Base-by-base conservation (phyloP, 1,140 invertebrate species). In the Nephila pilipes region DNA sequence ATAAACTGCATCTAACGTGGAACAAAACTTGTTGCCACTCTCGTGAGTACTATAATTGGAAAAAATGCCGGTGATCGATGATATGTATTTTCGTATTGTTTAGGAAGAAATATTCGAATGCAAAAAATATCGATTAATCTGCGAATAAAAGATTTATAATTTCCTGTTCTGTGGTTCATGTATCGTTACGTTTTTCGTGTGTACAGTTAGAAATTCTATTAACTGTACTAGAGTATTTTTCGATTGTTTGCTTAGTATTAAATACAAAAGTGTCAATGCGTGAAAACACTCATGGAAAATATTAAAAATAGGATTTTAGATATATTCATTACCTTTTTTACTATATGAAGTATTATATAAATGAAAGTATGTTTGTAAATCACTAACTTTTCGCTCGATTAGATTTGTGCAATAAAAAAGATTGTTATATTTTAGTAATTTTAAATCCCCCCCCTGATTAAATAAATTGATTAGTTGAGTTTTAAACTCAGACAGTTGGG, bases 21-120 rank as follows among this genome's bases (percentile, higher is more conserved):
- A 85, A 20, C 4, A 83, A 58, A 60, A 85, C 83, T 92, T 92
- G 90, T 92, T 92, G 81, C 83, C 90, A 92, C 81, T 85, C 57
- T 55, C 81, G 18, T 57, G 38, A 69, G 46, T 8, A 32, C 58
- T 87, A 79, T 92, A 85, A 92, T 90, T 90, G 89, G 65, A 55
- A 81, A 22, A 14, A 29, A 25, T n/a, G 54, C n/a, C n/a, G n/a
- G 60, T 79, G 88, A 90, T 81, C 89, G 79, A 90, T 90, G 55
- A 58, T 3, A 32, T 75, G 20, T n/a, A 10, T 10, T 10, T 46
- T 46, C 46, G 12, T 46, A 6, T 46, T 46, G 46, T 10, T 46
- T 6, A 0, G 4, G 46, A 46, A 18, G 29, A 18, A 75, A 75
- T 36, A 75, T 75, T 10, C 69, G 69, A 65, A 36, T 75, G 69